Percentiles rank a stretch among this genome's conserved stretches.
phyloP scores from a whole-genome alignment of 2,888 invertebrate species.

The Troides helena region DNA sequence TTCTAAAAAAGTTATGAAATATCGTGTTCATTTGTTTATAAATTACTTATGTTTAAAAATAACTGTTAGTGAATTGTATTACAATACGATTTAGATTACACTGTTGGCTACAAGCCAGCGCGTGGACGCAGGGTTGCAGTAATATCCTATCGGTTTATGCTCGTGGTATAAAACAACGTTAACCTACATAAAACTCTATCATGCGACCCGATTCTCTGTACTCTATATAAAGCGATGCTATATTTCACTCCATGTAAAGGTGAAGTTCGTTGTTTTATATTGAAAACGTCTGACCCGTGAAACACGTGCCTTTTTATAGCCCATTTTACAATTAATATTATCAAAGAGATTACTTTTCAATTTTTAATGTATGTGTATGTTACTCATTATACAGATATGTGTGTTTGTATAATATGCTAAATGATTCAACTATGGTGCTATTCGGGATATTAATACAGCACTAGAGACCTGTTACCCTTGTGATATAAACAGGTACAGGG shows the following conservation, averaged over 20 bases:
- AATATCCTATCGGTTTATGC: constrained; percentile 24
- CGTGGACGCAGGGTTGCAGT: constrained; percentile 29
- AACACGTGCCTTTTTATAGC: not conserved
- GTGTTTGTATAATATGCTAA: no score
- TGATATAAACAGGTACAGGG: no score
- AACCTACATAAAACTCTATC: constrained; percentile 28
- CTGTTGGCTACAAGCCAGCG: constrained; percentile 28
- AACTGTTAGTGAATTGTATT: constrained; percentile 26
- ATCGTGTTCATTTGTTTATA: constrained; percentile 11
- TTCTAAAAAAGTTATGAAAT: not conserved
- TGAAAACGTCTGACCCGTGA: not conserved
- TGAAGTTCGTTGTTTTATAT: constrained; percentile 23
- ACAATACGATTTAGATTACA: constrained; percentile 19
- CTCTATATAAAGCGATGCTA: constrained; percentile 18
- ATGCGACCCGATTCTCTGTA: constrained; percentile 20
- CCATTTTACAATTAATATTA: not conserved
- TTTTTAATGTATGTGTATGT: not conserved
- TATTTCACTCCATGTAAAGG: constrained; percentile 22
- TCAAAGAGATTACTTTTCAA: not conserved
- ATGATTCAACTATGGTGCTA: no score
- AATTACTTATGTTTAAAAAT: constrained; percentile 23
- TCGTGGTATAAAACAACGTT: constrained; percentile 20
- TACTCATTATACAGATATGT: not conserved
- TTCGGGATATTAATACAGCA: no score
- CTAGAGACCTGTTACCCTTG: no score